Conservation (phyloP, 2,113 vertebrate genomes). For the Ailuropoda melanoleuca region DNA sequence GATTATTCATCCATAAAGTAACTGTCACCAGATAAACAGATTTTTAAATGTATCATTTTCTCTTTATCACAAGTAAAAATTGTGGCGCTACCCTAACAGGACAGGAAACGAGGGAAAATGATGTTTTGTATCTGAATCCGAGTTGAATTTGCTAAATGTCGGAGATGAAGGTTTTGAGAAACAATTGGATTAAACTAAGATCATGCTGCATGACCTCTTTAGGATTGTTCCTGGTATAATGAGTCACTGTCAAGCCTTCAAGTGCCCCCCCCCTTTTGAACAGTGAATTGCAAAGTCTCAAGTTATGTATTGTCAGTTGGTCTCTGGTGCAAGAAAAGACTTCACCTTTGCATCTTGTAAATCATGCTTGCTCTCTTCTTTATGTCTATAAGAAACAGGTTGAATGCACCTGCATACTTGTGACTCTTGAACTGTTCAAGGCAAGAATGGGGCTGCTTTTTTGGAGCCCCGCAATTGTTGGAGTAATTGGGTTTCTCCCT, state of each 20-base stretch:
- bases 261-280: not conserved
- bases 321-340: not conserved
- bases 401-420: not conserved
- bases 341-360: not conserved
- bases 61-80: not conserved
- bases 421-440: not conserved
- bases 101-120: not conserved
- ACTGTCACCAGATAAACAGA: not conserved
- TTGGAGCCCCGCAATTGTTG: not conserved
- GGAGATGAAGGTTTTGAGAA: constrained; percentile 3
- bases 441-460: not conserved
- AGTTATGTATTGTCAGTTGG: not conserved
- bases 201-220: not conserved
- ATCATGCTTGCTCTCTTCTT: not conserved
- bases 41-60: not conserved
- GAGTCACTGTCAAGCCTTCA: constrained; percentile 16
- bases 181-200: not conserved
- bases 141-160: constrained; percentile 30
- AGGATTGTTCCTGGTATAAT: not conserved
- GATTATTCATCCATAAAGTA: not conserved
- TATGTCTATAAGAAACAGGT: not conserved
- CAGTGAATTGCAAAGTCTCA: constrained; percentile 34
- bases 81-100: not conserved
- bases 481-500: not conserved
- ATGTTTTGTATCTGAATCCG: not conserved